These are phyloP conservation scores for Silurus meridionalis DNA, from an alignment of 2,113 vertebrate species.

Conservation along the genomic window DNA sequence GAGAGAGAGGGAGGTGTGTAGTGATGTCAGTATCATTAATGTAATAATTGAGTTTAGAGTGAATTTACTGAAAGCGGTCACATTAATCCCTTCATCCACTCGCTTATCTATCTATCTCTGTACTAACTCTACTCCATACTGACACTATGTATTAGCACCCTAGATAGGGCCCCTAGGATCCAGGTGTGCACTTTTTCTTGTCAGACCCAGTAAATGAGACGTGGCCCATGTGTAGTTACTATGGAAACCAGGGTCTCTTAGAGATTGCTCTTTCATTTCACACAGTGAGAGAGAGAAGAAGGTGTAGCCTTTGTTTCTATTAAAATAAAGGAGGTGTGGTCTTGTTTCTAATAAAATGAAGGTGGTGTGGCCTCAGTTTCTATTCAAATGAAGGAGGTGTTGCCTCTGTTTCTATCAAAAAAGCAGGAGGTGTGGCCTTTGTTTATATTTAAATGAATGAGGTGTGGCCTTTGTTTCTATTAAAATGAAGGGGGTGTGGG, in stretches of 20 bases:
- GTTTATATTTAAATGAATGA: background rate
- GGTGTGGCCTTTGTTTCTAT: background rate
- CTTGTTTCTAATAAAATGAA: background rate
- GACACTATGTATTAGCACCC: background rate
- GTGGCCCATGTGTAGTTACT: constrained; percentile 61
- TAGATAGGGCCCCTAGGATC: background rate
- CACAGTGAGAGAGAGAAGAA: constrained; percentile 50
- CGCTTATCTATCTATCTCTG: background rate
- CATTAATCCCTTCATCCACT: background rate
- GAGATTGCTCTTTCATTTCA: constrained; percentile 70
- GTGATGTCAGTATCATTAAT: background rate
- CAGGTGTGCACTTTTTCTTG: background rate
- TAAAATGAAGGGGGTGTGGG: background rate
- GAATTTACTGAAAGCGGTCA: background rate
- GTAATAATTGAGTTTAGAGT: background rate
- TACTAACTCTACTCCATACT: no score
- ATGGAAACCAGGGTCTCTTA: constrained; percentile 73
- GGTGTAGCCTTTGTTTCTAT: no score
- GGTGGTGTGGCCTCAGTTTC: background rate
- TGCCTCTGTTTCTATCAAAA: background rate
- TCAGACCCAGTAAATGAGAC: background rate
- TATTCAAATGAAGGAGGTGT: no score
- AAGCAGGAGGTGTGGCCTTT: background rate
- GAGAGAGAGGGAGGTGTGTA: background rate
- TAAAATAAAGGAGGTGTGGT: no score